A percentile compares a stretch with the other conserved stretches of the same genome.
These are phyloP conservation scores for Murina feae DNA, from an alignment of 2,113 vertebrate genomes.

Conservation along the genomic window DNA sequence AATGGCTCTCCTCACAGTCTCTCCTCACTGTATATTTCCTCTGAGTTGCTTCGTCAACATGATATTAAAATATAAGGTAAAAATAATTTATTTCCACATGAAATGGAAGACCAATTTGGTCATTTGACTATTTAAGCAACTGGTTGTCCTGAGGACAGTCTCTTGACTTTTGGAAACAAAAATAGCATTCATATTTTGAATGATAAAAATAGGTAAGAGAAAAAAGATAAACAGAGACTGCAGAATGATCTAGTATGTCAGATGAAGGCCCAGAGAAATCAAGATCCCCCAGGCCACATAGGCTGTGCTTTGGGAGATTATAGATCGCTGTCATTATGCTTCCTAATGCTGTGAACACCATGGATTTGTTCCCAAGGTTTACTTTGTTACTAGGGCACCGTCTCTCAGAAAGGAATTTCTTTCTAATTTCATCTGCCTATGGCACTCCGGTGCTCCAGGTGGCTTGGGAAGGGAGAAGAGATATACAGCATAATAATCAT, in stretches of 20 bases:
- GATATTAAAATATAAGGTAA: neutral
- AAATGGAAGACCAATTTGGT: neutral
- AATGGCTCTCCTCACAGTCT: neutral
- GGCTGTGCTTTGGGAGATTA: neutral
- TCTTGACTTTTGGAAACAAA: neutral
- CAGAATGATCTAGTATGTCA: neutral
- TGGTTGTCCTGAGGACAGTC: neutral
- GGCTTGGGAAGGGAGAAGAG: neutral
- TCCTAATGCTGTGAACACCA: neutral
- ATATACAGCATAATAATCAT: no score
- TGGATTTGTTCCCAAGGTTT: neutral
- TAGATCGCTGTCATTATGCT: neutral
- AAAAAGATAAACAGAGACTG: neutral
- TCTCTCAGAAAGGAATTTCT: fast-evolving
- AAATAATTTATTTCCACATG: neutral
- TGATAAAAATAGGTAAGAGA: neutral
- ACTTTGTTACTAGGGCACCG: neutral
- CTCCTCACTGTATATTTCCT: neutral
- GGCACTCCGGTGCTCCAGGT: neutral
- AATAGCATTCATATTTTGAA: neutral
- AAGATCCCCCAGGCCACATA: neutral
- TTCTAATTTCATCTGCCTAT: neutral
- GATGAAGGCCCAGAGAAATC: neutral
- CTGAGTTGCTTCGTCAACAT: neutral
- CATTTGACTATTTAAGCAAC: neutral